phyloP scores from a whole-genome alignment of 1,140 invertebrate species.

The Bombus confusus region DNA sequence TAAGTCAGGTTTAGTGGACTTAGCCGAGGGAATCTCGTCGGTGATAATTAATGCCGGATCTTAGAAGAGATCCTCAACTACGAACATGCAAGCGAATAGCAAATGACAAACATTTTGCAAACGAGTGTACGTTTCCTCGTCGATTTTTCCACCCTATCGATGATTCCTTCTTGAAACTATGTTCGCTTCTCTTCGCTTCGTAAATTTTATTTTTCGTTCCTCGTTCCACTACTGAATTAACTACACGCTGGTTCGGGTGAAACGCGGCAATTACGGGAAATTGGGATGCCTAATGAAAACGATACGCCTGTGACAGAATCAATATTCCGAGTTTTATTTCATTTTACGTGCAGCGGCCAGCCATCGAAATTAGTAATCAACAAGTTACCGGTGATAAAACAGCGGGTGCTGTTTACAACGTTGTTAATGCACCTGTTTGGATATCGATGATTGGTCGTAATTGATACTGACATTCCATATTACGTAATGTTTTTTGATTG shows the following conservation, averaged over 20 bases:
- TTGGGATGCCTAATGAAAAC: not conserved
- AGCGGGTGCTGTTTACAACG: not conserved
- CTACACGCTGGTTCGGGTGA: not conserved
- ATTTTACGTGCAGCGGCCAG: not conserved
- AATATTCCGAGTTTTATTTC: constrained; percentile 4
- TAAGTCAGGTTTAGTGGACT: constrained; percentile 61
- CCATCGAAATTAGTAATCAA: not conserved
- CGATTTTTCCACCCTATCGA: not conserved
- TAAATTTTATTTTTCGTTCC: not conserved
- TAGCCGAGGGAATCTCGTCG: constrained; percentile 45
- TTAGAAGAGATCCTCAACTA: not conserved
- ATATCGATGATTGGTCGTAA: not conserved
- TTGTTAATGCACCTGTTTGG: not conserved
- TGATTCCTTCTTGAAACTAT: too few species aligned
- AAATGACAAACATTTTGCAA: not conserved
- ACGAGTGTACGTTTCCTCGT: too few species aligned
- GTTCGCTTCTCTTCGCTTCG: too few species aligned
- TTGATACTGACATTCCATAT: constrained; percentile 12
- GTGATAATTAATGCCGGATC: constrained; percentile 57
- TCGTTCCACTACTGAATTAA: not conserved
- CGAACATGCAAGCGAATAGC: not conserved
- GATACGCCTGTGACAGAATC: not conserved
- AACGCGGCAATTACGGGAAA: not conserved
- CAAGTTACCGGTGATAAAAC: not conserved
- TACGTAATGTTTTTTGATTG: constrained; percentile 1